These are phyloP conservation scores for Procavia capensis DNA, from an alignment of 2,113 vertebrate species.

Conservation along the genomic window DNA sequence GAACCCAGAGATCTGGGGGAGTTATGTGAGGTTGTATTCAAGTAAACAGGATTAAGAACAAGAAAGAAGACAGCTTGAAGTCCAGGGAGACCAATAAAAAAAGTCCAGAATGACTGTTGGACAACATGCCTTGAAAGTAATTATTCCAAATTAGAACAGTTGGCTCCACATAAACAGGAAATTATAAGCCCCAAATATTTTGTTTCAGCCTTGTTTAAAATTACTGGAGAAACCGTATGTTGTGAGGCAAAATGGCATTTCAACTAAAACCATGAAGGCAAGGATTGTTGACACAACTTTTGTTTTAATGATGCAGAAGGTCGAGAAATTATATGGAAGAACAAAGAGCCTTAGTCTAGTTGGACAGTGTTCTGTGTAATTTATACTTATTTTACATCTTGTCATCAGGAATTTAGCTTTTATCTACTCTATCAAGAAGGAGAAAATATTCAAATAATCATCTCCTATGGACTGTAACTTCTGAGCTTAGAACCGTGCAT, in stretches of 20 bases:
- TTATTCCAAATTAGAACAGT: slow-evolving; percentile 66
- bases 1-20: not conserved
- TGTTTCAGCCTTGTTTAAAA: slow-evolving; percentile 78
- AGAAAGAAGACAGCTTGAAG: slow-evolving; percentile 25
- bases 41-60: slow-evolving; percentile 49
- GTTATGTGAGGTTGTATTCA: not conserved
- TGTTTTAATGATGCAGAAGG: slow-evolving; percentile 54
- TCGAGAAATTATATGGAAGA: slow-evolving; percentile 30
- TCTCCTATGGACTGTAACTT: not conserved
- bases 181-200: slow-evolving; percentile 79
- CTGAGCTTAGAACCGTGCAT: not conserved
- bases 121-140: slow-evolving; percentile 49
- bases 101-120: slow-evolving; percentile 19
- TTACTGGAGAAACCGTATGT: slow-evolving; percentile 52
- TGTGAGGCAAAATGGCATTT: slow-evolving; percentile 64
- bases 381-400: slow-evolving; percentile 45
- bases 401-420: slow-evolving; percentile 54
- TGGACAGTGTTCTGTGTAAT: slow-evolving; percentile 47
- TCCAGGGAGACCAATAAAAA: slow-evolving; percentile 41
- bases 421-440: slow-evolving; percentile 33
- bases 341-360: slow-evolving; percentile 15
- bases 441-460: slow-evolving; percentile 58
- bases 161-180: slow-evolving; percentile 79
- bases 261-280: slow-evolving; percentile 60
- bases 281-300: slow-evolving; percentile 47